These are phyloP conservation scores for Opisthograptis luteolata DNA, from an alignment of 2,888 invertebrate species.

Conservation along the genomic window DNA sequence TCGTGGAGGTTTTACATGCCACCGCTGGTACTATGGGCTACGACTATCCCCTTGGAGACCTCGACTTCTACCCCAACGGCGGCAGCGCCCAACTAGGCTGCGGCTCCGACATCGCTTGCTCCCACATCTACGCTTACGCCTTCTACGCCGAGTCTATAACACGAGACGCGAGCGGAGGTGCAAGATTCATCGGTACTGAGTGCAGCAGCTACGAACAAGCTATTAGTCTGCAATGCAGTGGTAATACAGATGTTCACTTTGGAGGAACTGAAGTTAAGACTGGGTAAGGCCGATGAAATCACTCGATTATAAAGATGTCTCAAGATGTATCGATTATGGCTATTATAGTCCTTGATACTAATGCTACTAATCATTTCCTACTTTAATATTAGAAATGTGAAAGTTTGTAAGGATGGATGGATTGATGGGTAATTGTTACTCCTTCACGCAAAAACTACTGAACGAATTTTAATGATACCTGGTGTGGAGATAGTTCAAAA, in stretches of 20 bases:
- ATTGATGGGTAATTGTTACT: too few species aligned
- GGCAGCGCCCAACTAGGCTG: slow-evolving; percentile 66
- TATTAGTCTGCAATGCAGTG: slow-evolving; percentile 49
- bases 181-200: slow-evolving; percentile 61
- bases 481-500: too few species aligned
- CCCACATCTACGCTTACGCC: slow-evolving; percentile 57
- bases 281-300: slow-evolving; percentile 46
- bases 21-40: slow-evolving; percentile 66
- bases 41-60: slow-evolving; percentile 65
- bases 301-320: too few species aligned
- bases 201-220: slow-evolving; percentile 63
- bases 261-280: slow-evolving; percentile 59
- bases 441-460: too few species aligned
- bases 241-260: slow-evolving; percentile 53
- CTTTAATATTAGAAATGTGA: too few species aligned
- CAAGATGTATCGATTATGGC: too few species aligned
- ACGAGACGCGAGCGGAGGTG: slow-evolving; percentile 41
- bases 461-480: too few species aligned
- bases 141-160: slow-evolving; percentile 70
- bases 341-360: too few species aligned
- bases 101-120: slow-evolving; percentile 52
- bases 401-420: too few species aligned
- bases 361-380: too few species aligned
- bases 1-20: slow-evolving; percentile 73
- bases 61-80: slow-evolving; percentile 76